Conservation (phyloP, 2,888 invertebrate genomes). For the Luperina nickerlii region DNA sequence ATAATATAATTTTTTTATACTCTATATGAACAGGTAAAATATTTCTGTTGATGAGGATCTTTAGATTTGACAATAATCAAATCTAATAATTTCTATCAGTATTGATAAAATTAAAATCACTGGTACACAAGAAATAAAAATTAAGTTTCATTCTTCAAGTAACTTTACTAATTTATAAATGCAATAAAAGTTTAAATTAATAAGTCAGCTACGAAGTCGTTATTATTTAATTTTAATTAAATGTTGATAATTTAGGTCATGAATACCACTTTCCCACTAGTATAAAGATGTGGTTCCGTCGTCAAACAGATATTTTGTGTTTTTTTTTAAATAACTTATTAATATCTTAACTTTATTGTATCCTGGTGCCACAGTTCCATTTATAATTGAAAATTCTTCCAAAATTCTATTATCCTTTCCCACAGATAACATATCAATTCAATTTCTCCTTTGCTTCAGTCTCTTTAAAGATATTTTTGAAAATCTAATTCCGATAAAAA, state of each 20-base stretch:
- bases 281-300: conserved; percentile 3
- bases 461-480: neutral
- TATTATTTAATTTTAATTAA: conserved; percentile 35
- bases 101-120: conserved; percentile 14
- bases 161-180: conserved; percentile 31
- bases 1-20: neutral
- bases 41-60: neutral
- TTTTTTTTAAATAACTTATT: neutral
- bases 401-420: neutral
- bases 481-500: neutral
- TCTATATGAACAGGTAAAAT: neutral
- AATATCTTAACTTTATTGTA: neutral
- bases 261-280: neutral
- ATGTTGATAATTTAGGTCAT: conserved; percentile 13
- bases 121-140: conserved; percentile 13
- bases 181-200: conserved; percentile 32
- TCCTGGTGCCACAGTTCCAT: neutral
- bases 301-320: neutral
- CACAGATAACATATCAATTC: neutral
- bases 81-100: conserved; percentile 16
- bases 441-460: neutral
- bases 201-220: conserved; percentile 25
- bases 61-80: conserved; percentile 4
- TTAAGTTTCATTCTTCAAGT: conserved; percentile 26
- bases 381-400: neutral